These are phyloP conservation scores for Tenualosa ilisha DNA, from an alignment of 2,797 vertebrate genomes.

Conservation along the genomic window DNA sequence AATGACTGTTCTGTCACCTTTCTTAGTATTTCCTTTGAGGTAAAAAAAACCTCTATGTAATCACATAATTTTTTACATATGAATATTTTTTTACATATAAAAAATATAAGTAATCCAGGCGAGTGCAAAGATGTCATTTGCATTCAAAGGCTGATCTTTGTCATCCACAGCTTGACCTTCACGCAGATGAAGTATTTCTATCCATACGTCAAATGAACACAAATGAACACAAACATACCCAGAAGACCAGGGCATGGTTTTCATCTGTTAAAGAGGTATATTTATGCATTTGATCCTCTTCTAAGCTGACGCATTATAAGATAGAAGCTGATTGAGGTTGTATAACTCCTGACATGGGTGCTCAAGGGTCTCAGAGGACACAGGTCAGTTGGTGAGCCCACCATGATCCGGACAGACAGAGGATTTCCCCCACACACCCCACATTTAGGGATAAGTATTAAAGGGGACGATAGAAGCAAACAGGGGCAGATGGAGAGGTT, in stretches of 20 bases:
- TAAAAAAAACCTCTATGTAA: too few species aligned
- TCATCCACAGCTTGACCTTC: not conserved
- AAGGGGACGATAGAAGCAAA: not conserved
- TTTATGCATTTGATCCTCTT: not conserved
- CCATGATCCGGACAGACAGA: not conserved
- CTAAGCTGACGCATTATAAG: constrained; percentile 28
- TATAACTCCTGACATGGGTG: not conserved
- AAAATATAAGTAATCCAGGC: not conserved
- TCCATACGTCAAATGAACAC: constrained; percentile 5
- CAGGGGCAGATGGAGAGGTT: not conserved
- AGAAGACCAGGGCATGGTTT: not conserved
- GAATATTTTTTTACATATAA: too few species aligned
- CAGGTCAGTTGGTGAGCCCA: not conserved
- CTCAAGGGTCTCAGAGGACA: not conserved
- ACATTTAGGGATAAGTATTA: not conserved
- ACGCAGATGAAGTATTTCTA: not conserved
- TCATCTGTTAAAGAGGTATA: not conserved
- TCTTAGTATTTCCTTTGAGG: not conserved
- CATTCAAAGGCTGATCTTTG: not conserved
- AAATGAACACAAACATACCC: not conserved
- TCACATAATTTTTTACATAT: too few species aligned
- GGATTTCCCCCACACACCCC: not conserved
- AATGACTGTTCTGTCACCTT: not conserved
- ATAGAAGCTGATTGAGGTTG: constrained; percentile 26
- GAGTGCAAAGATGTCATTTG: not conserved